Base-by-base conservation (phyloP, 2,113 vertebrate species). In the Abramis brama region DNA sequence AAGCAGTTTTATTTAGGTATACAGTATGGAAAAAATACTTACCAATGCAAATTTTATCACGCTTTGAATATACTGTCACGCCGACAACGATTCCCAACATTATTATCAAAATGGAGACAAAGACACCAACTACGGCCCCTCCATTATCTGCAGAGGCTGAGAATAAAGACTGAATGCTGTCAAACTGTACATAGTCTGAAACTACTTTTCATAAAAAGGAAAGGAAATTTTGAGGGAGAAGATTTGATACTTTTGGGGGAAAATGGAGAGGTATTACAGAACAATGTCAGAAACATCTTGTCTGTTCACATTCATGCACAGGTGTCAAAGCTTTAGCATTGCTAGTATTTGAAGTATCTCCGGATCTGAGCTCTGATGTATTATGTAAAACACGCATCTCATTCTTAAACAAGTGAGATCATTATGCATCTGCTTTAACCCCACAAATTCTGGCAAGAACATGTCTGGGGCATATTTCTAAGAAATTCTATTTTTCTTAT, bases 11-110 rank as follows among this genome's bases (percentile, higher is more conserved):
- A 75, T 50, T 25, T 75, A 50, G 71, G 11, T 1, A 17, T 21
- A 52, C 0, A 39, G 62, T 21, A 75, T 39, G 8, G 12, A 76
- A 23, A 23, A 5, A 27, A n/a, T 64, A 45, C 86, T 85, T 93
- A 95, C 95, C 93, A 0, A 95, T 89, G 78, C 94, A 95, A 15
- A 95, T 91, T 6, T 81, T 64, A 89, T 95, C 91, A 43, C 94
- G 91, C 68, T 87, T 92, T 30, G 85, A 87, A 87, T 94, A 95
- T 6, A 92, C 2, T 0, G 82, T 74, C n/a, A 92, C 91, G 7
- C 94, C 93, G 1, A 94, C 1, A n/a, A 90, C 13, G 9, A 82
- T 36, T 27, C 92, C 90, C 0, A 77, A 88, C 15, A 86, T 93
- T 66, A 94, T 83, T 17, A 95, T 92, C 33, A 95, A 85, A 4